Evolutionary conservation across 2,113 vertebrate genomes (phyloP), one percentile per base, ranked within the genome.

Genomic region (Balaeniceps rex): DNA sequence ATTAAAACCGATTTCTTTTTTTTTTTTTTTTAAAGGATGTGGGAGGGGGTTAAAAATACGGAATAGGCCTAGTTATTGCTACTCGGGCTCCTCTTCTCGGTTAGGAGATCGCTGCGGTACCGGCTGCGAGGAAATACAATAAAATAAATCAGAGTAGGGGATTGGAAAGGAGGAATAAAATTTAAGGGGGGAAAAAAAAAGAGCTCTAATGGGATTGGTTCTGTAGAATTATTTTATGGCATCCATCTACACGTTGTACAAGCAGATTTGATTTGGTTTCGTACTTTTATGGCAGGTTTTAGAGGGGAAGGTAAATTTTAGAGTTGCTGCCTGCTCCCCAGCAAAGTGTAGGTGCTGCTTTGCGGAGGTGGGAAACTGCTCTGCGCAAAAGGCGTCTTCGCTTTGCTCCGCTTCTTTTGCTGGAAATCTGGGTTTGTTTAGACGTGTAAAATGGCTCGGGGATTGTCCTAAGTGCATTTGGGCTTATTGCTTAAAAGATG

Each of bases 381-480:
- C 11, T 1, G 44, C 1, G 52, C 12, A 6, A 42, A 47, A 69
- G 33, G 55, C 31, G 8, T 3, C 29, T 29, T 11, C 4, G 25
- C 42, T 80, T 40, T 8, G 7, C 60, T 33, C 54, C 0, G 83
- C 81, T 8, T 11, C 9, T 52, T 25, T 5, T 7, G n/a, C 21
- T 14, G 71, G 34, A 23, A 89, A 77, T 14, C 19, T 4, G 42
- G 15, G 42, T 3, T 31, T 17, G 17, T 19, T 64, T 2, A 7
- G 5, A 63, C 7, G 14, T 7, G 12, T 22, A 0, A 42, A 55
- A 28, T 2, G 31, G 15, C 40, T 29, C 22, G 6, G 47, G 34
- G 46, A 0, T 4, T 3, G 28, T 18, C 11, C 55, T 1, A 0
- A 6, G 4, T 7, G 18, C 8, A 0, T n/a, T 52, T 13, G 54